Evolutionary conservation across 2,888 invertebrate species (phyloP).

Genomic region (Nineta flava): DNA sequence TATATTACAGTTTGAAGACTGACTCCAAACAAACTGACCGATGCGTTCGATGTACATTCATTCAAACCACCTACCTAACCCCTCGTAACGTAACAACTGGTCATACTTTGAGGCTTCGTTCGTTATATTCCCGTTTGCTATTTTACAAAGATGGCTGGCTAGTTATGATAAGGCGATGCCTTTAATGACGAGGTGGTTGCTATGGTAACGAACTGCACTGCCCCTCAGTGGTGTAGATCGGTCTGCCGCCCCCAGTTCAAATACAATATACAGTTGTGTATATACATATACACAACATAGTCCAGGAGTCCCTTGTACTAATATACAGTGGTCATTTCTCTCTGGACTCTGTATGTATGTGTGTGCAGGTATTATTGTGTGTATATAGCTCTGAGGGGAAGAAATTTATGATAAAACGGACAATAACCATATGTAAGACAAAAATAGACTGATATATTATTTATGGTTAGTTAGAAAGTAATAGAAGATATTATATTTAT

Average conservation of each 20-base stretch:
- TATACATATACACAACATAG: not conserved
- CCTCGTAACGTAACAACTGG: too few species aligned
- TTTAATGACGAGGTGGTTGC: conserved; percentile 36
- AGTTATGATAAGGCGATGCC: conserved; percentile 39
- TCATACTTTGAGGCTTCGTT: too few species aligned
- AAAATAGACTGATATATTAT: not conserved
- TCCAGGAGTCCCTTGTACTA: too few species aligned
- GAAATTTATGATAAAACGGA: not conserved
- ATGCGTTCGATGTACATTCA: too few species aligned
- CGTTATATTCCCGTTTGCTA: not conserved
- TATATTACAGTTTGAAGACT: too few species aligned
- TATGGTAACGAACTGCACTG: conserved; percentile 33
- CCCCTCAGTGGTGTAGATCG: conserved; percentile 25
- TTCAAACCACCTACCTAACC: too few species aligned
- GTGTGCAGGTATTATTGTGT: not conserved
- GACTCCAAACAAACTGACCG: too few species aligned
- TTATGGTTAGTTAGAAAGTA: not conserved
- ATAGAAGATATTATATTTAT: not conserved
- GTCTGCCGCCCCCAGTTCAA: conserved; percentile 13
- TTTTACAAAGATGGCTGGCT: conserved; percentile 25
- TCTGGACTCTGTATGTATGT: not conserved
- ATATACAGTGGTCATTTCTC: not conserved
- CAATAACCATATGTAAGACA: not conserved
- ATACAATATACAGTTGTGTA: not conserved
- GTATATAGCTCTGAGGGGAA: not conserved